phyloP scores from a whole-genome alignment of 2,113 vertebrate genomes.

The Loxodonta africana region DNA sequence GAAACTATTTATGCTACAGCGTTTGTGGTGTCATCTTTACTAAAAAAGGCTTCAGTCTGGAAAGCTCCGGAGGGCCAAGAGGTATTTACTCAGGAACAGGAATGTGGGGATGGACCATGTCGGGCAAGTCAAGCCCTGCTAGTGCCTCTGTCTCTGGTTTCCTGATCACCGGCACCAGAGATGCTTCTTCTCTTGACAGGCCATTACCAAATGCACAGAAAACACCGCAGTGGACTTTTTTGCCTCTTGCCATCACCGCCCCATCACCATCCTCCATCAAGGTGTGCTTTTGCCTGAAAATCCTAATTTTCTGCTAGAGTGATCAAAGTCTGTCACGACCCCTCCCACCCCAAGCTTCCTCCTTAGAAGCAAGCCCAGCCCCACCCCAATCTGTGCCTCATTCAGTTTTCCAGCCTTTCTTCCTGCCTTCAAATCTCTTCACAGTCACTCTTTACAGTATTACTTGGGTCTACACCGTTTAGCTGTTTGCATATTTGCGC shows the following conservation, averaged over 20 bases:
- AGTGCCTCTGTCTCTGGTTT: neutral
- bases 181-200: neutral
- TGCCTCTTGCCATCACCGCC: neutral
- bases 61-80: neutral
- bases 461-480: neutral
- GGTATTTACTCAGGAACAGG: neutral
- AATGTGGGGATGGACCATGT: neutral
- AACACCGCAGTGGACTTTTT: rapidly evolving
- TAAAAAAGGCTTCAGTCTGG: neutral
- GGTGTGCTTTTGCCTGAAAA: neutral
- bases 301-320: neutral
- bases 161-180: neutral
- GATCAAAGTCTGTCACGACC: neutral
- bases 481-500: neutral
- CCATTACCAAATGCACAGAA: neutral
- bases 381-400: neutral
- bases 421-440: neutral
- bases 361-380: neutral
- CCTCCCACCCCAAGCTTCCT: neutral
- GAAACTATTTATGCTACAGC: neutral
- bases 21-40: neutral
- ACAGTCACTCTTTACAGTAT: neutral
- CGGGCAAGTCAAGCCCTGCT: neutral
- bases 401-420: neutral
- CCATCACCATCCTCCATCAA: neutral